These are phyloP conservation scores for Takifugu rubripes DNA, from an alignment of 2,797 vertebrate genomes.

Conservation along the genomic window DNA sequence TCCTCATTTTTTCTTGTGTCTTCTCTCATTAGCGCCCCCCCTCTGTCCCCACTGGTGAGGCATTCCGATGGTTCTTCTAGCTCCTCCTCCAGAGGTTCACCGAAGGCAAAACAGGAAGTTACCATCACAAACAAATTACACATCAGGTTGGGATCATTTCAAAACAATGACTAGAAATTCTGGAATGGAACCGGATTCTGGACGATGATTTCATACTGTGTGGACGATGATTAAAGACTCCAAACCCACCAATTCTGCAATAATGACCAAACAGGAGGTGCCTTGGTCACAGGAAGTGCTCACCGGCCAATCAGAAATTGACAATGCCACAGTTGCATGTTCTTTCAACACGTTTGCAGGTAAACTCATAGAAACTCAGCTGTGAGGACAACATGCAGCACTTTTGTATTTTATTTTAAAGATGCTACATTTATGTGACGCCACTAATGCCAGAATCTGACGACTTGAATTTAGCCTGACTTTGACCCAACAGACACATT, in stretches of 20 bases:
- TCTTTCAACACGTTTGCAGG: constrained; percentile 12
- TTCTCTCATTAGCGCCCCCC: constrained; percentile 51
- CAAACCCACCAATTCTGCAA: constrained; percentile 23
- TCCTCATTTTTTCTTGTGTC: constrained; percentile 3
- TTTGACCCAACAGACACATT: too few relatives aligned
- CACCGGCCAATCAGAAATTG: not conserved
- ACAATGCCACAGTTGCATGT: not conserved
- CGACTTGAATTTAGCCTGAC: too few relatives aligned
- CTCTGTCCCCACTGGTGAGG: constrained; percentile 63
- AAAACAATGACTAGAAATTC: constrained; percentile 11
- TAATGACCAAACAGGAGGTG: constrained; percentile 5
- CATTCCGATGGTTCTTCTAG: constrained; percentile 74
- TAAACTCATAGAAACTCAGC: constrained; percentile 2
- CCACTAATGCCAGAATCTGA: too few relatives aligned
- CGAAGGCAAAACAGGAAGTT: constrained; percentile 24
- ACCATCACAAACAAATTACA: constrained; percentile 1
- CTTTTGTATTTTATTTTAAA: too few relatives aligned
- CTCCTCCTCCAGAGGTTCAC: not conserved
- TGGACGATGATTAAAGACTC: constrained; percentile 19
- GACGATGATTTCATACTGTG: constrained; percentile 28
- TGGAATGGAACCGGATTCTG: constrained; percentile 14
- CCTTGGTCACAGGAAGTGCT: constrained; percentile 22
- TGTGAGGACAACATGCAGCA: too few relatives aligned
- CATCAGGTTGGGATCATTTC: constrained; percentile 5
- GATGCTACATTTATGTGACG: too few relatives aligned